A percentile compares a stretch with the other conserved stretches of the same genome.
Conservation (phyloP, 2,888 invertebrate species). For the Caradrina clavipalpis region DNA sequence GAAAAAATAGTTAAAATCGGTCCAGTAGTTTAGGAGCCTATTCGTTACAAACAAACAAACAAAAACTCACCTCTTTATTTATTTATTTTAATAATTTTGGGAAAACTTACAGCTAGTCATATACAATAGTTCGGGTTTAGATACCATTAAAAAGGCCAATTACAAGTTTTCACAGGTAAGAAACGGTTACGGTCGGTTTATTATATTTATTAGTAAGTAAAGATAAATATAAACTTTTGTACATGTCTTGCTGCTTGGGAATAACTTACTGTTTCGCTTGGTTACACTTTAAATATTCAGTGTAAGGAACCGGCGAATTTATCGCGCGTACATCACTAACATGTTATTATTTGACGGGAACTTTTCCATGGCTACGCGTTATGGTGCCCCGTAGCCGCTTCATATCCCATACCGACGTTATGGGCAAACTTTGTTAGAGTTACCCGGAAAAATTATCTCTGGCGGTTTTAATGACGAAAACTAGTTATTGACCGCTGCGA, state of each 20-base stretch:
- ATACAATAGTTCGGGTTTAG: too few species aligned
- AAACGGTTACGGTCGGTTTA: too few species aligned
- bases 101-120: too few species aligned
- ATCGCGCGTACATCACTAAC: conserved; percentile 64
- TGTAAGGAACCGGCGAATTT: conserved; percentile 69
- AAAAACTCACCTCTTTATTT: too few species aligned
- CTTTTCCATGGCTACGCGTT: conserved; percentile 63
- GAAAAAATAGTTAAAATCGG: too few species aligned
- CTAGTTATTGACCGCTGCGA: conserved; percentile 18
- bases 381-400: conserved; percentile 12
- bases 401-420: conserved; percentile 30
- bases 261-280: conserved; percentile 67
- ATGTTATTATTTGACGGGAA: conserved; percentile 75
- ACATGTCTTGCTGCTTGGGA: conserved; percentile 34
- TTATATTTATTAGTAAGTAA: too few species aligned
- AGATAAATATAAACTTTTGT: conserved; percentile 16
- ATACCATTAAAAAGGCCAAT: too few species aligned
- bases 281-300: conserved; percentile 78
- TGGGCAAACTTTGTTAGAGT: conserved; percentile 35
- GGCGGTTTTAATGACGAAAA: conserved; percentile 21
- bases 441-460: conserved; percentile 27
- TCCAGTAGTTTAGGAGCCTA: too few species aligned
- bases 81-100: too few species aligned
- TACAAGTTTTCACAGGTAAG: too few species aligned
- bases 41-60: too few species aligned